phyloP scores from a whole-genome alignment of 1,140 invertebrate species.

The Sinonovacula constricta region DNA sequence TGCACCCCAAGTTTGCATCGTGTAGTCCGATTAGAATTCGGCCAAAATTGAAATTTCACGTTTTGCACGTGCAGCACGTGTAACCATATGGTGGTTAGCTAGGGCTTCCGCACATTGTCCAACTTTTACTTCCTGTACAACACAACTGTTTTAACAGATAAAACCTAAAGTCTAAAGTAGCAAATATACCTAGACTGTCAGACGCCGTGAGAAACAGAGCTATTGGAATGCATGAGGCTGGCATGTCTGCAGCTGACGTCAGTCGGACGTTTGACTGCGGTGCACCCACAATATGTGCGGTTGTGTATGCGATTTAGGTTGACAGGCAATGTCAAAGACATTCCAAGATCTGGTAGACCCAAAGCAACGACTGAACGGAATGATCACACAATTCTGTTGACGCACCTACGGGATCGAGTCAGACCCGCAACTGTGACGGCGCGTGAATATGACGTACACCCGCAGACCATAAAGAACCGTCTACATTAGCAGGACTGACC shows the following conservation, averaged over 20 bases:
- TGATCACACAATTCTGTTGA: conserved; percentile 2
- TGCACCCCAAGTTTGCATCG: too few relatives aligned
- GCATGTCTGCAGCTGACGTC: conserved; percentile 14
- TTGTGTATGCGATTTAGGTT: conserved; percentile 11
- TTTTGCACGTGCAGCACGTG: too few relatives aligned
- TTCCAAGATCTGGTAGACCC: conserved; percentile 17
- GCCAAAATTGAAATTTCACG: too few relatives aligned
- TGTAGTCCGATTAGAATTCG: too few relatives aligned
- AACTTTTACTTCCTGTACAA: too few relatives aligned
- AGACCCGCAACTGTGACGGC: conserved; percentile 8
- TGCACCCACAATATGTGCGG: background rate
- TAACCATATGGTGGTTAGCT: too few relatives aligned
- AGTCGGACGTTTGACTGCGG: conserved; percentile 13
- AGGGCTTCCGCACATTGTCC: too few relatives aligned
- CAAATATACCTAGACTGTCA: background rate
- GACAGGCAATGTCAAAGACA: conserved; percentile 11
- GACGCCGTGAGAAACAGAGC: too few relatives aligned
- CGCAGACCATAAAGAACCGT: background rate
- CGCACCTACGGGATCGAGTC: background rate
- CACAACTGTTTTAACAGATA: too few relatives aligned
- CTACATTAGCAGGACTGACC: background rate
- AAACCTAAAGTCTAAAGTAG: background rate
- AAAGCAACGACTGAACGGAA: conserved; percentile 14
- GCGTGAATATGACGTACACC: background rate
- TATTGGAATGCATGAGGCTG: background rate